Conservation (phyloP, 2,888 invertebrate species). For the Agonopterix arenella region DNA sequence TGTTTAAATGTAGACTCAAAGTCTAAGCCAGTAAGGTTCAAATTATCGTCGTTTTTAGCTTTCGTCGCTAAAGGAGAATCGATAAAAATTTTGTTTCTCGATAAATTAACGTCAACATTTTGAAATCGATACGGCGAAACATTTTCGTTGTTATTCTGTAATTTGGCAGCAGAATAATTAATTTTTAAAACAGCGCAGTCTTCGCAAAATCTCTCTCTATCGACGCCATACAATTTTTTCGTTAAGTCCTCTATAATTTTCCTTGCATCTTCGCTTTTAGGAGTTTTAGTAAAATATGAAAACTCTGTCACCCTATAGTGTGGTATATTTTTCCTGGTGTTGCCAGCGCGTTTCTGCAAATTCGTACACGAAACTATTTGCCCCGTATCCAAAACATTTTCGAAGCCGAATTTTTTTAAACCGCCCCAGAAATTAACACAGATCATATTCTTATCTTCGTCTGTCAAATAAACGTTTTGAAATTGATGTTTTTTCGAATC, state of each 20-base stretch:
- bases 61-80: constrained; percentile 39
- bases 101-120: constrained; percentile 38
- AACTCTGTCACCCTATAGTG: constrained; percentile 79
- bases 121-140: constrained; percentile 52
- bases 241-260: constrained; percentile 62
- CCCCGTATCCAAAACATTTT: constrained; percentile 76
- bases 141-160: constrained; percentile 35
- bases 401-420: constrained; percentile 60
- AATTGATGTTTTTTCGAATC: constrained; percentile 45
- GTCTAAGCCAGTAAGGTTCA: constrained; percentile 56
- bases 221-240: constrained; percentile 28
- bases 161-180: constrained; percentile 27
- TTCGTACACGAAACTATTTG: constrained; percentile 78
- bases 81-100: constrained; percentile 44
- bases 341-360: constrained; percentile 77
- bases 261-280: constrained; percentile 69
- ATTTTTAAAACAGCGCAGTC: constrained; percentile 49
- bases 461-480: constrained; percentile 79
- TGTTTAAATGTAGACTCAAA: constrained; percentile 65
- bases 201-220: constrained; percentile 35
- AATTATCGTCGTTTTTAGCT: constrained; percentile 26
- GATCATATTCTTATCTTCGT: constrained; percentile 69
- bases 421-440: constrained; percentile 77
- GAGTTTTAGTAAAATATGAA: constrained; percentile 78
- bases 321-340: constrained; percentile 68